Evolutionary conservation across 2,888 invertebrate species (phyloP).

Genomic region (Eurytoma californica): DNA sequence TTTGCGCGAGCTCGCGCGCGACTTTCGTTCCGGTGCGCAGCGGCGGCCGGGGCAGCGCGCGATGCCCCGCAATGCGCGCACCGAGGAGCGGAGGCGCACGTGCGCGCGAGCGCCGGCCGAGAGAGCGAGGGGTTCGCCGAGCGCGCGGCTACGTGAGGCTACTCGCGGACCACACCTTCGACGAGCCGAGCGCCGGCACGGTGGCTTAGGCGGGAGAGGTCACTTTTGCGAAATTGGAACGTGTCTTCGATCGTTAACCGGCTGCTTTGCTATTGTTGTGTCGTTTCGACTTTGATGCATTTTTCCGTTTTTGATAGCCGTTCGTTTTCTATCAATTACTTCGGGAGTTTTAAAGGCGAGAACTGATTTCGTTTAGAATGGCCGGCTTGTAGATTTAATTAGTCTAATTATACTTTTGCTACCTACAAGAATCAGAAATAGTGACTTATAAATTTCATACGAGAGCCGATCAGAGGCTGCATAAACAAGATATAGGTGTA

Average conservation of each 20-base stretch:
- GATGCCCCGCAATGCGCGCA: conserved; percentile 8
- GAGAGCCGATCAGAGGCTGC: too few species aligned
- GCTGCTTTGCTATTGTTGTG: background rate
- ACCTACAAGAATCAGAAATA: too few species aligned
- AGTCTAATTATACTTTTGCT: too few species aligned
- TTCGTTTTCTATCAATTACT: too few species aligned
- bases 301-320: background rate
- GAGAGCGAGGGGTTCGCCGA: too few species aligned
- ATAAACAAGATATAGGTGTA: too few species aligned
- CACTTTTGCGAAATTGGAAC: conserved; percentile 11
- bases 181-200: background rate
- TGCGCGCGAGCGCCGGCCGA: background rate
- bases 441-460: too few species aligned
- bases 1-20: conserved; percentile 61
- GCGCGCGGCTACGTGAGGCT: background rate
- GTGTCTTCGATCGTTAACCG: background rate
- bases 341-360: too few species aligned
- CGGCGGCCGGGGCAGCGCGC: background rate
- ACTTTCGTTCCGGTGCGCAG: conserved; percentile 66
- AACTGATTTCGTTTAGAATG: too few species aligned
- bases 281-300: background rate
- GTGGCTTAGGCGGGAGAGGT: background rate
- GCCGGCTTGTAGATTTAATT: too few species aligned
- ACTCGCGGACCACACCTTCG: conserved; percentile 19
- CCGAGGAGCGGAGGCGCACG: conserved; percentile 5